Conservation (phyloP, 2,797 vertebrate genomes). For the Pipistrellus kuhlii region DNA sequence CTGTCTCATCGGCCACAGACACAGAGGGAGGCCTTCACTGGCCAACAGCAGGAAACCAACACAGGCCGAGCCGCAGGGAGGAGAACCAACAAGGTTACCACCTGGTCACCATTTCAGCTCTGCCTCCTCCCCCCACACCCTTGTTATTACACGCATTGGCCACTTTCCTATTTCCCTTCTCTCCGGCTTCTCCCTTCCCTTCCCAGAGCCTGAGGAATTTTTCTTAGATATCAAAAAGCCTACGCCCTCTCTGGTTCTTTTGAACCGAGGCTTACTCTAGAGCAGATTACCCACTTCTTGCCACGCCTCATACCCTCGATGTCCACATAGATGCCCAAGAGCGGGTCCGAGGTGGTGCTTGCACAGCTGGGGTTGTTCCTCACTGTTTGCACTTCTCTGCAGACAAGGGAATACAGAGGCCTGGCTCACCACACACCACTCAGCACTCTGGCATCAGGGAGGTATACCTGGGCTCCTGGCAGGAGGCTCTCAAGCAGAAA, state of each 20-base stretch:
- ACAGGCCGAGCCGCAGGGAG: background rate
- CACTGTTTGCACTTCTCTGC: background rate
- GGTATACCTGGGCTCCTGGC: background rate
- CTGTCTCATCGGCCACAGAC: background rate
- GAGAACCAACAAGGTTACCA: background rate
- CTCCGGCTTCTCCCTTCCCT: background rate
- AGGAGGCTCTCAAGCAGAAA: background rate
- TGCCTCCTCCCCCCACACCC: background rate
- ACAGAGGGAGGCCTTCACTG: background rate
- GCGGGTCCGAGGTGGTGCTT: background rate
- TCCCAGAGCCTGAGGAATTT: background rate
- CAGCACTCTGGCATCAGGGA: background rate
- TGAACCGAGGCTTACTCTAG: background rate
- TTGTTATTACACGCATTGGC: background rate
- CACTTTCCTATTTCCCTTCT: background rate
- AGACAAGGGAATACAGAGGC: background rate
- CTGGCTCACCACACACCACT: background rate
- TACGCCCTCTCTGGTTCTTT: background rate
- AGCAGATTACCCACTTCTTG: background rate
- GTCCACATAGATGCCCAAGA: background rate
- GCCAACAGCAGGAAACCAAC: background rate
- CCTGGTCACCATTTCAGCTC: background rate
- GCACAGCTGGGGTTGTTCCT: accelerated
- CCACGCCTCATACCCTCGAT: background rate
- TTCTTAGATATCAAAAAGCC: background rate